Evolutionary conservation across 2,888 invertebrate genomes (phyloP).

Genomic region (Drosophila silvestris): DNA sequence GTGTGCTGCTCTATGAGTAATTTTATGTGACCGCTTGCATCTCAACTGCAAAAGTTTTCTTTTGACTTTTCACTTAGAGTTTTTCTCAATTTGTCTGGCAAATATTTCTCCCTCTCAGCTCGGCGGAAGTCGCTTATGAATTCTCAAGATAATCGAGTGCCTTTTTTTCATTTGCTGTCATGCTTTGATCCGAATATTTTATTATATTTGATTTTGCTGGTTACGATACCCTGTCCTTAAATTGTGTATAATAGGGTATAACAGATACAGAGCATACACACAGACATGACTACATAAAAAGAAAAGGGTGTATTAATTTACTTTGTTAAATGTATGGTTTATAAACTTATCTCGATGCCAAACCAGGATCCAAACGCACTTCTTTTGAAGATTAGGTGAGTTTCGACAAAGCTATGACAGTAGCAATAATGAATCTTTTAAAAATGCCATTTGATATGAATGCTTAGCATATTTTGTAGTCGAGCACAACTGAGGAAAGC

Average conservation of each 20-base stretch:
- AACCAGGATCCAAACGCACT: not conserved
- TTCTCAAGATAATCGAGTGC: constrained; percentile 61
- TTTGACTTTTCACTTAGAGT: constrained; percentile 5
- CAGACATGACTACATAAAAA: not conserved
- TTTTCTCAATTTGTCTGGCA: constrained; percentile 34
- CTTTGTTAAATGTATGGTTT: not conserved
- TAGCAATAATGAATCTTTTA: not conserved
- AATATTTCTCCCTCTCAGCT: constrained; percentile 33
- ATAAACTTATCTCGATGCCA: not conserved
- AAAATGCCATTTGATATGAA: not conserved
- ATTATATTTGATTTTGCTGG: constrained; percentile 32
- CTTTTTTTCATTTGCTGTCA: constrained; percentile 26
- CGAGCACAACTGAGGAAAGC: not conserved
- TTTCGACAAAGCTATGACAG: not conserved
- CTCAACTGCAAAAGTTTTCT: constrained; percentile 32
- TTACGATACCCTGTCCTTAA: constrained; percentile 12
- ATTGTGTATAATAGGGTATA: not conserved
- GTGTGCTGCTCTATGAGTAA: constrained; percentile 22
- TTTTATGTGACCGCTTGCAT: constrained; percentile 62
- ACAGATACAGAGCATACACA: not conserved
- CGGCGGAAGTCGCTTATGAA: constrained; percentile 37
- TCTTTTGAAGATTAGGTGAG: not conserved
- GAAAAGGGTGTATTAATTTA: fast-evolving
- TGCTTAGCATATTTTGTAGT: constrained; percentile 1
- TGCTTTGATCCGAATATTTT: constrained; percentile 38